phyloP scores from a whole-genome alignment of 2,113 vertebrate species.

The Amphiprion ocellaris region DNA sequence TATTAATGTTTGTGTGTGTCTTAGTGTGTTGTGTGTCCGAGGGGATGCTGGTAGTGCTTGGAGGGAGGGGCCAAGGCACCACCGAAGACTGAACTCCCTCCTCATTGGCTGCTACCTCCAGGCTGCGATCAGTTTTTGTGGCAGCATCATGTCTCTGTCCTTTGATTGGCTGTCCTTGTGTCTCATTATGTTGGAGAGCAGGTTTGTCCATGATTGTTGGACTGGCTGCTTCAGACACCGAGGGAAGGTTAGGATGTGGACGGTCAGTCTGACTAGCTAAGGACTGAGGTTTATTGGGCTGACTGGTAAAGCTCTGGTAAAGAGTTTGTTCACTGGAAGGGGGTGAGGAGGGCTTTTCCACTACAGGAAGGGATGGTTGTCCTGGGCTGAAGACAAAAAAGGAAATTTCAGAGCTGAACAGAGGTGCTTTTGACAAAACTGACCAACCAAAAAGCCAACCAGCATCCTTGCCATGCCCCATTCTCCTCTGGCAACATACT shows the following conservation, averaged over 20 bases:
- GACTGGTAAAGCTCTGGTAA: constrained; percentile 28
- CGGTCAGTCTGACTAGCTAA: constrained; percentile 9
- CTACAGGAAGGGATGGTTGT: constrained; percentile 11
- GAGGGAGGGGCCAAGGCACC: constrained; percentile 64
- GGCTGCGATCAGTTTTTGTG: constrained; percentile 5
- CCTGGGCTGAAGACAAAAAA: constrained; percentile 72
- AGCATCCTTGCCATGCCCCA: constrained; percentile 25
- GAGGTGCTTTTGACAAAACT: background rate
- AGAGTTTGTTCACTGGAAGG: constrained; percentile 22
- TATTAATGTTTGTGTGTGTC: background rate
- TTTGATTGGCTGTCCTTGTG: constrained; percentile 15
- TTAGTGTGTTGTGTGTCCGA: background rate
- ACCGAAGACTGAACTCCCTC: constrained; percentile 56
- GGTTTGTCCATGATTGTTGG: background rate
- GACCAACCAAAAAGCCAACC: constrained; percentile 11
- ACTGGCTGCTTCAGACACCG: constrained; percentile 41
- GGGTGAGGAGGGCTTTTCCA: constrained; percentile 31
- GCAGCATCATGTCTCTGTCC: constrained; percentile 11
- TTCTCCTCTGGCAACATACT: constrained; percentile 1
- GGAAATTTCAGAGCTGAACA: constrained; percentile 54
- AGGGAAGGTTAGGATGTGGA: background rate
- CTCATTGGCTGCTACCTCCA: constrained; percentile 10
- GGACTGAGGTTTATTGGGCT: constrained; percentile 16
- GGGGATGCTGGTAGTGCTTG: background rate
- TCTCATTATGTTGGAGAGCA: background rate